Evolutionary conservation across 1,140 invertebrate species (phyloP).

Genomic region (Drosophila lowei): DNA sequence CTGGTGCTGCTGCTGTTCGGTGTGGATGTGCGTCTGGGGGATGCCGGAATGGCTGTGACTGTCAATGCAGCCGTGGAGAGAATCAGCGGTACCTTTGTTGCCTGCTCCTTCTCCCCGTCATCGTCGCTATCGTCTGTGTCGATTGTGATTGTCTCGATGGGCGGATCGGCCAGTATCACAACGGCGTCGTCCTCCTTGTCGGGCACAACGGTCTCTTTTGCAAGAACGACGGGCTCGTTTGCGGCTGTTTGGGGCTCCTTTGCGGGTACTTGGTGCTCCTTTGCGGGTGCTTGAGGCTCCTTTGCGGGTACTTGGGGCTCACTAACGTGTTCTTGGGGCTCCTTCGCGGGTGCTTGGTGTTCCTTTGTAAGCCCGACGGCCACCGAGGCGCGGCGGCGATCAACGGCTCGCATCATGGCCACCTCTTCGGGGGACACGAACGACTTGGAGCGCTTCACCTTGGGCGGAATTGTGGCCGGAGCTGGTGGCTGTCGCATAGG

Average conservation of each 20-base stretch:
- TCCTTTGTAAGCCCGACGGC: conserved; percentile 59
- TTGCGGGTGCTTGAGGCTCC: no score
- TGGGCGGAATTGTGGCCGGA: not conserved
- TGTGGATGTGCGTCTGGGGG: conserved; percentile 18
- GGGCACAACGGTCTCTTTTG: no score
- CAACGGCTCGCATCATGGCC: conserved; percentile 17
- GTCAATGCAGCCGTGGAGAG: conserved; percentile 16
- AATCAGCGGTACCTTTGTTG: conserved; percentile 9
- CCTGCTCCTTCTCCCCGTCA: conserved; percentile 13
- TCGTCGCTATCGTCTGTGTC: conserved; percentile 61
- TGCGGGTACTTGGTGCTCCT: no score
- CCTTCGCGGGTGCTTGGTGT: no score
- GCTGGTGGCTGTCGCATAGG: not conserved
- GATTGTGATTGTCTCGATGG: conserved; percentile 70
- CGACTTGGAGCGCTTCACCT: conserved; percentile 65
- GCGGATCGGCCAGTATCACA: conserved; percentile 40
- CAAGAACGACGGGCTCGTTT: no score
- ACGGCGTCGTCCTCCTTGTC: conserved; percentile 17
- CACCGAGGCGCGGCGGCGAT: conserved; percentile 52
- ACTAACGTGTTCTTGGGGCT: no score
- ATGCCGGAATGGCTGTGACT: no score
- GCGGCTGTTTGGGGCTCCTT: no score
- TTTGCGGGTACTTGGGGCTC: no score
- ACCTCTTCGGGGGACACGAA: conserved; percentile 30
- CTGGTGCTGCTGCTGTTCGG: conserved; percentile 8